phyloP scores from a whole-genome alignment of 2,797 vertebrate genomes.

The Benthosema pterotum region DNA sequence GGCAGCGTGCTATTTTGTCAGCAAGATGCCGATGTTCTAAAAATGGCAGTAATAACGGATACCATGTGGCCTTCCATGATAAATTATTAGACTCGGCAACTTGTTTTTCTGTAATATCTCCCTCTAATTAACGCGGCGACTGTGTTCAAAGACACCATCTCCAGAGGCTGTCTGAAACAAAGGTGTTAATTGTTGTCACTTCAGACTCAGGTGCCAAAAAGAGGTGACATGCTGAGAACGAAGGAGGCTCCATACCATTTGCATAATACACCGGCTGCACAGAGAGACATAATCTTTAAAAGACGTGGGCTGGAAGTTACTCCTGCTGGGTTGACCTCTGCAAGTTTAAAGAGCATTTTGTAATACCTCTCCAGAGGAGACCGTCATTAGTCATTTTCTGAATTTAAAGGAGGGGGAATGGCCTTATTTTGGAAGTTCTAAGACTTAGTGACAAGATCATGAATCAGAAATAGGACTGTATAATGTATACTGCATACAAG shows the following conservation, averaged over 20 bases:
- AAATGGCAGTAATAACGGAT: background rate
- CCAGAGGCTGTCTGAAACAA: background rate
- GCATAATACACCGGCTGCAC: no score
- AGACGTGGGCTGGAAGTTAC: no score
- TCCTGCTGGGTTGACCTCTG: no score
- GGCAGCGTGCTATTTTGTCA: conserved; percentile 17
- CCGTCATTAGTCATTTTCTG: no score
- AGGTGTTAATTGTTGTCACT: conserved; percentile 35
- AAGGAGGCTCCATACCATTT: background rate
- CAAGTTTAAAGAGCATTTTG: no score
- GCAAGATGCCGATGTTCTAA: background rate
- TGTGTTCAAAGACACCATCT: background rate
- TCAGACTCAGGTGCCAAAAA: conserved; percentile 7
- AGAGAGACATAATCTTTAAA: no score
- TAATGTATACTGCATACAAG: background rate
- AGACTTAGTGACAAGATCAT: background rate
- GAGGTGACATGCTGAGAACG: conserved; percentile 12
- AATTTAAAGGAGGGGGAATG: no score
- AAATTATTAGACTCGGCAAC: conserved; percentile 8
- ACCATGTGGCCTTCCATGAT: background rate
- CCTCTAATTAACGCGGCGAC: conserved; percentile 19
- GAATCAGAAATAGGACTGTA: background rate
- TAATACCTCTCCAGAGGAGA: no score
- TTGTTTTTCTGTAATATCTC: conserved; percentile 20
- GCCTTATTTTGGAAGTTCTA: no score